Evolutionary conservation across 2,888 invertebrate genomes (phyloP).

Genomic region (Adelphocoris suturalis): DNA sequence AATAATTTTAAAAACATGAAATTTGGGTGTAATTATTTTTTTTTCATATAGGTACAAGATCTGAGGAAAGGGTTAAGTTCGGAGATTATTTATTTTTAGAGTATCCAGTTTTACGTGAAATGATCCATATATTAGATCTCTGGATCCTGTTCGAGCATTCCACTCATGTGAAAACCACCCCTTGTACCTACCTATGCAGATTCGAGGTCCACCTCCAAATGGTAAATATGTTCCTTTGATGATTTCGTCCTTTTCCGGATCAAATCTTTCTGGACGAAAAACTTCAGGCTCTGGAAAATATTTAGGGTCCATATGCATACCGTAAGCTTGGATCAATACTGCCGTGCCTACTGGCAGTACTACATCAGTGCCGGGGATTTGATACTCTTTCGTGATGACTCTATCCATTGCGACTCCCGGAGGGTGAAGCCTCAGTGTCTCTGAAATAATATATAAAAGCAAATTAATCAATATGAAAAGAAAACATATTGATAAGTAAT

Average conservation of each 20-base stretch:
- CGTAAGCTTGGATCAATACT: slow-evolving; percentile 57
- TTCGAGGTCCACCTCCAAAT: slow-evolving; percentile 73
- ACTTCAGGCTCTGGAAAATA: slow-evolving; percentile 73
- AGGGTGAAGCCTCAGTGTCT: slow-evolving; percentile 73
- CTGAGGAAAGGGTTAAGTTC: too few relatives aligned
- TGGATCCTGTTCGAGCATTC: too few relatives aligned
- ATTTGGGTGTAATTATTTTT: too few relatives aligned
- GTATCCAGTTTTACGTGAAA: too few relatives aligned
- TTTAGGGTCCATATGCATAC: slow-evolving; percentile 72
- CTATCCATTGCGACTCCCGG: slow-evolving; percentile 69
- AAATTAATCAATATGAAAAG: too few relatives aligned
- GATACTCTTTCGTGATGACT: slow-evolving; percentile 74
- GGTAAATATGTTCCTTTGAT: slow-evolving; percentile 73
- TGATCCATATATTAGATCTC: too few relatives aligned
- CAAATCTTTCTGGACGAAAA: slow-evolving; percentile 74
- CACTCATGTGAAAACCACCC: too few relatives aligned
- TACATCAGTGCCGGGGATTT: slow-evolving; percentile 74
- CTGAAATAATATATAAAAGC: slow-evolving; percentile 64
- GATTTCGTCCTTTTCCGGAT: slow-evolving; percentile 66
- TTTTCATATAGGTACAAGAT: too few relatives aligned
- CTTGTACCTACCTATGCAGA: slow-evolving; percentile 72
- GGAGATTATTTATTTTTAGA: too few relatives aligned
- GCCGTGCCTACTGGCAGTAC: slow-evolving; percentile 57
- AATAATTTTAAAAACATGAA: too few relatives aligned
- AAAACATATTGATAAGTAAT: too few relatives aligned